These are phyloP conservation scores for Onychomys arenicola DNA, from an alignment of 2,797 vertebrate genomes.

Conservation along the genomic window DNA sequence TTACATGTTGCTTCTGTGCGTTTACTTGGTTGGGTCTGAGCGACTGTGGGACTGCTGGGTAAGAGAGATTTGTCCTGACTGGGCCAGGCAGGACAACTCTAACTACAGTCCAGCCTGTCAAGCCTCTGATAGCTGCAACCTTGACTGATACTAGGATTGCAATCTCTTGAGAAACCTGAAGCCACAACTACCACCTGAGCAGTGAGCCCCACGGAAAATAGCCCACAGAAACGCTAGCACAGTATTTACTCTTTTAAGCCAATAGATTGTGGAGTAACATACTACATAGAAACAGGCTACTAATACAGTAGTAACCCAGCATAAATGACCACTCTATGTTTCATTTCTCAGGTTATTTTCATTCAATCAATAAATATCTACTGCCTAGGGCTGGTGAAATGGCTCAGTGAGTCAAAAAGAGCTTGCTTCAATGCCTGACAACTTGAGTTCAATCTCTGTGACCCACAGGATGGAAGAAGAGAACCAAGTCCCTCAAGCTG, in stretches of 20 bases:
- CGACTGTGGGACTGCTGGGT: too few species aligned
- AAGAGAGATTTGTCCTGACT: too few species aligned
- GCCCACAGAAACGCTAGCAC: neutral
- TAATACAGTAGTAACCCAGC: neutral
- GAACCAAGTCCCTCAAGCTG: neutral
- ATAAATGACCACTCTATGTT: neutral
- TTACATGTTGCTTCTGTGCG: too few species aligned
- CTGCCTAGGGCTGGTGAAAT: neutral
- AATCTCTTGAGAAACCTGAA: constrained; percentile 5
- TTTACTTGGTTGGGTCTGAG: too few species aligned
- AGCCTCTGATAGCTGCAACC: neutral
- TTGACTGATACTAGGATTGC: neutral
- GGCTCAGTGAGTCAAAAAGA: neutral
- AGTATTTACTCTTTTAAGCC: constrained; percentile 20
- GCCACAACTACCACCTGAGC: neutral
- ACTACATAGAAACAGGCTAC: neutral
- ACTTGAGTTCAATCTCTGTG: neutral
- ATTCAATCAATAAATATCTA: neutral
- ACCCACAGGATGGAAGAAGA: neutral
- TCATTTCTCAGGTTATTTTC: constrained; percentile 32
- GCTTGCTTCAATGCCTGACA: neutral
- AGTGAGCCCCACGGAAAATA: neutral
- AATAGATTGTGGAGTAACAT: constrained; percentile 13
- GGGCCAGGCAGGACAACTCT: too few species aligned
- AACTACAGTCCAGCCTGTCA: neutral